Conservation (phyloP, 2,797 vertebrate species). For the Sebastes wilsoni region DNA sequence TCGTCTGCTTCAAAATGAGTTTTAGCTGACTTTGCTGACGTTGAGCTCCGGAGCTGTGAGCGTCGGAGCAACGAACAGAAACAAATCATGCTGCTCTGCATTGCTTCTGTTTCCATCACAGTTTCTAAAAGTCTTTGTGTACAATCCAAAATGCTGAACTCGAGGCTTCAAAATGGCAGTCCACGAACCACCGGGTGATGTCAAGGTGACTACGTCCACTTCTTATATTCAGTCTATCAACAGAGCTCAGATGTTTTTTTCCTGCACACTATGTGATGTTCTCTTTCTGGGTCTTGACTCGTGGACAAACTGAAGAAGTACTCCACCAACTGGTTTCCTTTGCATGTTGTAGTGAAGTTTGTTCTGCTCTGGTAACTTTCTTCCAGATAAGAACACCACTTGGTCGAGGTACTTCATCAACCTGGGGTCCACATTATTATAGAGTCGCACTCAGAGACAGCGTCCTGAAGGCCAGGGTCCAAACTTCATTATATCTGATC, state of each 20-base stretch:
- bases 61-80: not conserved
- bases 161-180: too few relatives aligned
- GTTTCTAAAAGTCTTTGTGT: too few relatives aligned
- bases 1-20: not conserved
- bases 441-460: conserved; percentile 8
- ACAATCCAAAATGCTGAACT: too few relatives aligned
- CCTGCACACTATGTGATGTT: not conserved
- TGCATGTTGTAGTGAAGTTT: not conserved
- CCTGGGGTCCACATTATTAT: not conserved
- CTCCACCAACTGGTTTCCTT: too few relatives aligned
- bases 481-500: not conserved
- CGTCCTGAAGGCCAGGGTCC: not conserved
- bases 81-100: not conserved
- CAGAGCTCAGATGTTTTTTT: not conserved
- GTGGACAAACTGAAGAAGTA: too few relatives aligned
- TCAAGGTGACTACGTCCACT: too few relatives aligned
- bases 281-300: not conserved
- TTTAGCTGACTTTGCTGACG: not conserved
- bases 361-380: not conserved
- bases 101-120: not conserved
- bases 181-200: too few relatives aligned
- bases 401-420: conserved; percentile 10
- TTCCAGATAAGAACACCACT: not conserved
- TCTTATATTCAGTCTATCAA: too few relatives aligned
- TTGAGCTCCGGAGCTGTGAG: not conserved